A percentile compares a stretch with the other conserved stretches of the same genome.
Evolutionary conservation across 2,888 invertebrate genomes (phyloP).

Genomic region (Stomorhina lunata): DNA sequence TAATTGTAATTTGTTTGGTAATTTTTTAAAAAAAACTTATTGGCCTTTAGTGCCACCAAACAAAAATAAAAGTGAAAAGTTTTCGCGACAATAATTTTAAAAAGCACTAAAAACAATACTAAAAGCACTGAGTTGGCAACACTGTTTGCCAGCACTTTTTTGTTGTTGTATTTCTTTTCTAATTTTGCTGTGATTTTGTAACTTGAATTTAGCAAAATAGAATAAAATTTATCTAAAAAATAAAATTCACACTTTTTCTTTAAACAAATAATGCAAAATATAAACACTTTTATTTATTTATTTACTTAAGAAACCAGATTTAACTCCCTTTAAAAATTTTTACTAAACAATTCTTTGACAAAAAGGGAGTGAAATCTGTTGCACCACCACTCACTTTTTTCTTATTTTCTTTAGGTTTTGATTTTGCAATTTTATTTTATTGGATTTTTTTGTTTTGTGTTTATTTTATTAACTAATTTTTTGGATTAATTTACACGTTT

Average conservation of each 20-base stretch:
- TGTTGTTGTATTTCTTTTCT: constrained; percentile 37
- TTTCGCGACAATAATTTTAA: too few species aligned
- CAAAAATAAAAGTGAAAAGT: too few species aligned
- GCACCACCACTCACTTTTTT: constrained; percentile 59
- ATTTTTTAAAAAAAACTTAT: too few species aligned
- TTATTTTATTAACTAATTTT: not conserved
- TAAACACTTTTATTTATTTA: constrained; percentile 33
- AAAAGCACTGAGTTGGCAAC: too few species aligned
- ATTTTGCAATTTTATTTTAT: constrained; percentile 12
- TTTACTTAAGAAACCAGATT: constrained; percentile 3
- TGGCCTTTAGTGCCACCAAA: too few species aligned
- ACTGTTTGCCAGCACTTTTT: constrained; percentile 55
- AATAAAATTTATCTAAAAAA: constrained; percentile 19
- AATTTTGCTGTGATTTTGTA: constrained; percentile 64
- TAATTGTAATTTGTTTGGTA: too few species aligned
- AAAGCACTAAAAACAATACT: too few species aligned
- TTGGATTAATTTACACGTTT: constrained; percentile 8
- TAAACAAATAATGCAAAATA: constrained; percentile 31
- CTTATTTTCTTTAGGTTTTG: constrained; percentile 28
- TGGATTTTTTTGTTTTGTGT: constrained; percentile 4
- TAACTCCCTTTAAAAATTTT: constrained; percentile 37
- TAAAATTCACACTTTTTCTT: constrained; percentile 10
- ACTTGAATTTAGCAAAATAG: constrained; percentile 44
- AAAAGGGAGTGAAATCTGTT: constrained; percentile 63
- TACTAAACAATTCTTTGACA: not conserved